phyloP scores from a whole-genome alignment of 2,113 vertebrate species.

The Nesogale talazaci region DNA sequence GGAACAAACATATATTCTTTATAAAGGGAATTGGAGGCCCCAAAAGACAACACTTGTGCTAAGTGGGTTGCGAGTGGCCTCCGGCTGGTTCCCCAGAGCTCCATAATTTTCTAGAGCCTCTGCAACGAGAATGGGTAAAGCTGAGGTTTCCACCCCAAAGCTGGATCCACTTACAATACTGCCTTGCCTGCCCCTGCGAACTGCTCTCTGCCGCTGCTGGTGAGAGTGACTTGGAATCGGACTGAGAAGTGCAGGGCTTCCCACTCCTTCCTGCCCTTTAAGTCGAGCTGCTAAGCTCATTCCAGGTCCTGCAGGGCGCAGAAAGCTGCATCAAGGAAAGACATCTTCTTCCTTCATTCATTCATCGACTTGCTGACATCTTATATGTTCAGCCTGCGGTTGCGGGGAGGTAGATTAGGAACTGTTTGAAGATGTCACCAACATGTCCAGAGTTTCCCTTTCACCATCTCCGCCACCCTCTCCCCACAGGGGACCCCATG shows the following conservation, averaged over 20 bases:
- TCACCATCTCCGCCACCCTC: neutral
- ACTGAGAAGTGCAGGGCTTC: neutral
- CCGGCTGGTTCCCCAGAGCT: slow-evolving; percentile 34
- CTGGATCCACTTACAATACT: neutral
- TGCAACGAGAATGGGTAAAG: neutral
- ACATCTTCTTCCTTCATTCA: neutral
- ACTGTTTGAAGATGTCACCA: neutral
- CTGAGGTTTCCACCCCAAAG: neutral
- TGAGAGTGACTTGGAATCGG: neutral
- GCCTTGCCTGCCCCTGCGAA: neutral
- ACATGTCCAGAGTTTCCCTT: neutral
- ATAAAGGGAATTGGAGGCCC: slow-evolving; percentile 59
- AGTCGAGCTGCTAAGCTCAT: neutral
- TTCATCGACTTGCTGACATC: neutral
- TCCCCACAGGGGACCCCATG: neutral
- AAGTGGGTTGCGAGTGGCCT: slow-evolving; percentile 31
- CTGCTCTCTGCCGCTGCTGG: neutral
- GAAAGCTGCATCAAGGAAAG: neutral
- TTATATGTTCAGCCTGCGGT: neutral
- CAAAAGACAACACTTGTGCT: slow-evolving; percentile 58
- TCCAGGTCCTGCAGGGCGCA: neutral
- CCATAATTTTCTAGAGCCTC: slow-evolving; percentile 34
- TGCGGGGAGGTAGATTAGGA: rapidly evolving
- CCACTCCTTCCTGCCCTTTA: neutral
- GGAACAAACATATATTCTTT: neutral